A percentile compares a stretch with the other conserved stretches of the same genome.
Evolutionary conservation across 2,888 invertebrate genomes (phyloP).

Genomic region (Calephelis perditalis): DNA sequence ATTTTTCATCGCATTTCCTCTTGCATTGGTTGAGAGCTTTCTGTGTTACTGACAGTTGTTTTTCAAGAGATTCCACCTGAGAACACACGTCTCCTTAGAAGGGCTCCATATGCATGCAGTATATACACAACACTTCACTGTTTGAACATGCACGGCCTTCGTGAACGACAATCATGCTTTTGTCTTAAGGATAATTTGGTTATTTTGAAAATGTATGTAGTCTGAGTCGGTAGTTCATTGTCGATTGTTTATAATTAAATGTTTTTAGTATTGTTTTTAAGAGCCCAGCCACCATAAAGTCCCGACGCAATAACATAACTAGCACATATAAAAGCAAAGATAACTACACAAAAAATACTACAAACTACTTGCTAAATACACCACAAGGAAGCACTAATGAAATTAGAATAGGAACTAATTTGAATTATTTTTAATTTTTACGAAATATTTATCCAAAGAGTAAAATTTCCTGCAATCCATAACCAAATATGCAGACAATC

Average conservation of each 20-base stretch:
- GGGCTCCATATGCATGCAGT: constrained; percentile 51
- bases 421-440: too few species aligned
- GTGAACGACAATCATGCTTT: constrained; percentile 42
- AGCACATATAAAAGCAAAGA: constrained; percentile 20
- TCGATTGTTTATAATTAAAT: not conserved
- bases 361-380: constrained; percentile 1
- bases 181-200: constrained; percentile 22
- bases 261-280: not conserved
- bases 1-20: constrained; percentile 74
- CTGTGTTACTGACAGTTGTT: constrained; percentile 75
- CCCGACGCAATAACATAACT: constrained; percentile 15
- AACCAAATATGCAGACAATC: too few species aligned
- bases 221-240: not conserved
- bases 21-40: constrained; percentile 74
- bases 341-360: not conserved
- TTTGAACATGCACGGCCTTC: constrained; percentile 50
- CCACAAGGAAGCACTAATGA: not conserved
- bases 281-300: constrained; percentile 12
- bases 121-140: constrained; percentile 48
- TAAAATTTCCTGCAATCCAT: too few species aligned
- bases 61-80: constrained; percentile 79
- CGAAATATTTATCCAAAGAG: too few species aligned
- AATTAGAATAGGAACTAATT: too few species aligned
- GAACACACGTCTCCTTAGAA: constrained; percentile 69
- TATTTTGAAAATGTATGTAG: not conserved